Base-by-base conservation (phyloP, 2,797 vertebrate genomes). In the Muscicapa striata region DNA sequence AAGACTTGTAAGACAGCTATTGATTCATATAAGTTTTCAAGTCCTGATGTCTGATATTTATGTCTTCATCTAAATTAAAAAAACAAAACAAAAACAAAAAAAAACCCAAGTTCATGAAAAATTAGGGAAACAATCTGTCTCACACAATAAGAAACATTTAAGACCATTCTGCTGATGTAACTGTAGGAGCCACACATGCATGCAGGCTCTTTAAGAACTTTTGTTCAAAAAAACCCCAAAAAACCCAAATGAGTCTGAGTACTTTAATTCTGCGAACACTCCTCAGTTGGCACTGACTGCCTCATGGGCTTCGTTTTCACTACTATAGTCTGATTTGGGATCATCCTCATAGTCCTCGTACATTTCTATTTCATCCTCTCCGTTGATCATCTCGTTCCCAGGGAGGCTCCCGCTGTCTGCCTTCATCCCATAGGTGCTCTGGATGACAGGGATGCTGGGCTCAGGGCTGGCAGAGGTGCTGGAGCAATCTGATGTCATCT, bases 321-420 rank as follows among this genome's bases (percentile, higher is more conserved):
- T 99, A 97, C 99, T 99, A 98, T 99, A 99, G 99, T 99, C 99
- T 98, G 99, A 99, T 98, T 99, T 99, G 97, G 99, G 99, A 90
- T 99, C 99, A 8, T 99, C 99, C 97, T 99, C 99, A 94, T 99
- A 99, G 98, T 99, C 99, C 94, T 99, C 99, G 15, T 99, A 99
- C 98, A 99, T 99, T 98, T 99, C 99, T 98, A 99, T 99, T 93
- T 99, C 99, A 67, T 99, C 99, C 97, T 98, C 99, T 76, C 99
- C 99, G 5, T 99, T 99, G 86, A 99, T 98, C 54, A 98, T 98
- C 95, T 98, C 98, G 1, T 96, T 98, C 93, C 98, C 98, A 43
- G 98, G 98, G 81, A 99, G 97, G 97, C 97, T 97, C 66, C 97
- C 98, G 89, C 98, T 98, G 97, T 99, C 99, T 48, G 99, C 97